Percentiles rank a stretch among this genome's conserved stretches.
Conservation (phyloP, 2,797 vertebrate species). For the Glossophaga mutica region DNA sequence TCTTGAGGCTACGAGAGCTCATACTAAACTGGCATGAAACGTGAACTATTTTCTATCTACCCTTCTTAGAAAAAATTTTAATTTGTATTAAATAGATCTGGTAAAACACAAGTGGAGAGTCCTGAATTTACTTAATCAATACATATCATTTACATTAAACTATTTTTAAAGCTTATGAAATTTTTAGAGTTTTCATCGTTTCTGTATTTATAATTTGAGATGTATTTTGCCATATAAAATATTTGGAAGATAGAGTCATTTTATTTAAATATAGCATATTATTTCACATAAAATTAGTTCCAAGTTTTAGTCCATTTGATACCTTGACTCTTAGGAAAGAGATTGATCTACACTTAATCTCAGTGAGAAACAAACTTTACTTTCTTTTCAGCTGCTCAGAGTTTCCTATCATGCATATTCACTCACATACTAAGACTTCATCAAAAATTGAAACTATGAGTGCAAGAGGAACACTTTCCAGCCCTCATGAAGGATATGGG, state of each 20-base stretch:
- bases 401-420: not conserved
- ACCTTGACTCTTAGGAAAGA: not conserved
- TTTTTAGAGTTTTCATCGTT: slow-evolving; percentile 13
- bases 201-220: not conserved
- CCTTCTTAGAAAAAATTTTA: not conserved
- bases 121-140: slow-evolving; percentile 8
- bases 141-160: not conserved
- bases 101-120: not conserved
- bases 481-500: not conserved
- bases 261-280: not conserved
- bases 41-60: not conserved
- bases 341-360: not conserved
- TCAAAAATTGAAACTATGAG: not conserved
- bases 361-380: not conserved
- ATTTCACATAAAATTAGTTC: not conserved
- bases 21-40: not conserved
- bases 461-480: not conserved
- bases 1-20: not conserved
- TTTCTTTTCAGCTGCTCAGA: not conserved
- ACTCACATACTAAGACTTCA: not conserved
- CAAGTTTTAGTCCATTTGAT: not conserved
- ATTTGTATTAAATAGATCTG: not conserved
- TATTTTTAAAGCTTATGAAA: not conserved
- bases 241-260: not conserved
- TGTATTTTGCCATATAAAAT: not conserved